A percentile compares a stretch with the other conserved stretches of the same genome.
Evolutionary conservation across 2,888 invertebrate species (phyloP).

Genomic region (Aleiodes alternator): DNA sequence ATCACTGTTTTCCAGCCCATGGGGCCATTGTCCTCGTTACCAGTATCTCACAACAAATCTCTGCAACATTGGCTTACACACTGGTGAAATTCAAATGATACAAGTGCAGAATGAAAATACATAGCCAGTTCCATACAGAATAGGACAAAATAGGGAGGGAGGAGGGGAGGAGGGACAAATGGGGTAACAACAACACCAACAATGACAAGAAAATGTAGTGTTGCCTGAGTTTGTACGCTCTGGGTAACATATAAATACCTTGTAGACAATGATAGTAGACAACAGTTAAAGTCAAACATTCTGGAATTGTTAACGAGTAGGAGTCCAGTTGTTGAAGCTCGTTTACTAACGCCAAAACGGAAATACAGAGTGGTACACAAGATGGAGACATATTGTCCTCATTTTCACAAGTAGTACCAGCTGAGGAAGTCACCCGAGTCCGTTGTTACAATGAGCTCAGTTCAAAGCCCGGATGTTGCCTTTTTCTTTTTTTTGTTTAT

Average conservation of each 20-base stretch:
- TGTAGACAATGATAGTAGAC: too few species aligned
- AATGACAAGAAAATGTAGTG: too few species aligned
- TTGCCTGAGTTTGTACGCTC: too few species aligned
- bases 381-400: slow-evolving; percentile 15
- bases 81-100: slow-evolving; percentile 21
- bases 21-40: slow-evolving; percentile 51
- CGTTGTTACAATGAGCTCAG: too few species aligned
- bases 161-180: neutral
- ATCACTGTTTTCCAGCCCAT: slow-evolving; percentile 48
- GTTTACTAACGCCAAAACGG: slow-evolving; percentile 8
- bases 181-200: neutral
- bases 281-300: too few species aligned
- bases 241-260: too few species aligned
- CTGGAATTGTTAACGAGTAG: too few species aligned
- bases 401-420: slow-evolving; percentile 16
- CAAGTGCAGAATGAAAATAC: slow-evolving; percentile 9
- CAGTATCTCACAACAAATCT: slow-evolving; percentile 48
- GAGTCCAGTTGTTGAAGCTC: too few species aligned
- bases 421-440: neutral
- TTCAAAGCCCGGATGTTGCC: too few species aligned
- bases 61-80: slow-evolving; percentile 27
- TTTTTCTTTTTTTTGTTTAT: too few species aligned
- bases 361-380: slow-evolving; percentile 1
- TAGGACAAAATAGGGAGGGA: neutral
- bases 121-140: too few species aligned